These are phyloP conservation scores for Rana temporaria DNA, from an alignment of 2,113 vertebrate genomes.

Conservation along the genomic window DNA sequence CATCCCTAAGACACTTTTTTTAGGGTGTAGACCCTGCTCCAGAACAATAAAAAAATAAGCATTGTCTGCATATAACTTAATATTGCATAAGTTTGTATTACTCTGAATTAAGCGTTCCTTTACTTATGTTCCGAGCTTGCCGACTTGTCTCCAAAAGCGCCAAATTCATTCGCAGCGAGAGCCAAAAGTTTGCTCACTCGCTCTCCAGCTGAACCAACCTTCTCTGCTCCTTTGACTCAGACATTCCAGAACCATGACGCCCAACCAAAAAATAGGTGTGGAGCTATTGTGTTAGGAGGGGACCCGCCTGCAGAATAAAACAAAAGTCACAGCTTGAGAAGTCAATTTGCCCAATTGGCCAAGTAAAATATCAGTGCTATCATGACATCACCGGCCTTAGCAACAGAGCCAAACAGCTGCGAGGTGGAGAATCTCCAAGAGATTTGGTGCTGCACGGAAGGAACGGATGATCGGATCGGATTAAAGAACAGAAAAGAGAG, in stretches of 20 bases:
- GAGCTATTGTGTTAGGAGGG: constrained; percentile 23
- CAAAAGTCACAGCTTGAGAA: constrained; percentile 7
- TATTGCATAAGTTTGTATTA: no score
- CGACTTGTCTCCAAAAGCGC: background rate
- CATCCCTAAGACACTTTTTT: no score
- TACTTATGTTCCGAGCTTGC: background rate
- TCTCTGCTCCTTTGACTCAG: background rate
- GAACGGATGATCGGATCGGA: background rate
- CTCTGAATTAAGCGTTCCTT: background rate
- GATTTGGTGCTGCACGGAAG: background rate
- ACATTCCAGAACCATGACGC: background rate
- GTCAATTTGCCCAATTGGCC: constrained; percentile 7
- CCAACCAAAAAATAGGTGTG: constrained; percentile 7
- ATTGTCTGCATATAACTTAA: background rate
- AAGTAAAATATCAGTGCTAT: constrained; percentile 24
- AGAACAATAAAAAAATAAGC: background rate
- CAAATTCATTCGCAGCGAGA: background rate
- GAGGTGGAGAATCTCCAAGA: background rate
- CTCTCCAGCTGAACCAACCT: constrained; percentile 20
- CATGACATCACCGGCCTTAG: constrained; percentile 12
- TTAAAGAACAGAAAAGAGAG: background rate
- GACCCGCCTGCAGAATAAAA: constrained; percentile 16
- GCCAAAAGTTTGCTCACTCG: background rate
- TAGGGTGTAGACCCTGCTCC: no score
- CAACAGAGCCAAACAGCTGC: constrained; percentile 23